Percentiles rank a stretch among this genome's conserved stretches.
phyloP scores from a whole-genome alignment of 2,113 vertebrate genomes.

The Synchiropus splendidus region DNA sequence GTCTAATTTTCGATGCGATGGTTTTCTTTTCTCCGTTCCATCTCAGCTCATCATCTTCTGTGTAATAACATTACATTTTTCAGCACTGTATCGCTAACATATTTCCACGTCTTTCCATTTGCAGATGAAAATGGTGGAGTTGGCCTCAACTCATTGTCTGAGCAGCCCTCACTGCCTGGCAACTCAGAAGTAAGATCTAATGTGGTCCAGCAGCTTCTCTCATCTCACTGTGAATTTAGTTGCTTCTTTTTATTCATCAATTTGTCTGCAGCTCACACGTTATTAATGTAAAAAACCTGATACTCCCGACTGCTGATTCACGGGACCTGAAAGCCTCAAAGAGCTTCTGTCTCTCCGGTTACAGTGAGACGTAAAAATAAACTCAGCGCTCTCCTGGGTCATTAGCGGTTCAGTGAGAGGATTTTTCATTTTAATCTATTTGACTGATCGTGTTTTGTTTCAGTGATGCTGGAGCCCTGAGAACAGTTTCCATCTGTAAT shows the following conservation, averaged over 20 bases:
- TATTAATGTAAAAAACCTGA: background rate
- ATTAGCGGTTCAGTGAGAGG: background rate
- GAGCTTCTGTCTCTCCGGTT: constrained; percentile 12
- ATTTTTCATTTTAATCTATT: background rate
- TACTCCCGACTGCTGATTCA: constrained; percentile 19
- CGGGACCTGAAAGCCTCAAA: constrained; percentile 21
- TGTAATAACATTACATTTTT: background rate
- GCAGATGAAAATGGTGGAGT: constrained; percentile 60
- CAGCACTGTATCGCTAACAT: background rate
- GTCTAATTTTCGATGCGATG: no score
- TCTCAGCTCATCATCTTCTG: no score
- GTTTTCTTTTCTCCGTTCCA: background rate
- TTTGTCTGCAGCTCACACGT: background rate
- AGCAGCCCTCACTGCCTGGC: constrained; percentile 43
- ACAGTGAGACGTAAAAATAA: constrained; percentile 13
- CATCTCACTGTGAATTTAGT: background rate
- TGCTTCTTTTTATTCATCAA: background rate
- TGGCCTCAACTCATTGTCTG: constrained; percentile 32
- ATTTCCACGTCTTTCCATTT: constrained; percentile 11
- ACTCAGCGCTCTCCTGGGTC: background rate
- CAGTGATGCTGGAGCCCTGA: background rate
- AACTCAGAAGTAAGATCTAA: constrained; percentile 48
- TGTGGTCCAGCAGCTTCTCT: background rate
- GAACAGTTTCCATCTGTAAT: no score
- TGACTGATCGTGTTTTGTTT: background rate